Base-by-base conservation (phyloP, 2,797 vertebrate genomes). In the Dipus sagitta region DNA sequence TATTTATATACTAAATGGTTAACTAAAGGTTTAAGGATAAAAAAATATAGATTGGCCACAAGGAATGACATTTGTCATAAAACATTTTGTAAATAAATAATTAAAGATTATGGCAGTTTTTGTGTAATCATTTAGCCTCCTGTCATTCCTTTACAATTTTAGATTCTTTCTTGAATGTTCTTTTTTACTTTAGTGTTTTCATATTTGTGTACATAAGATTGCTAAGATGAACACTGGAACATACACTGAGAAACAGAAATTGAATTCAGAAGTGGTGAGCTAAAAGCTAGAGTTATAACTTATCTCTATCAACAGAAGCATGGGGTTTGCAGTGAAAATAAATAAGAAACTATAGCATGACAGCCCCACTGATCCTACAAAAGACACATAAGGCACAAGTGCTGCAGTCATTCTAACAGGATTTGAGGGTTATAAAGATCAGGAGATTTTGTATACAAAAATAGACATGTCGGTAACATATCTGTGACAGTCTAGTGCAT, bases 141-240 rank as follows among this genome's bases (percentile, higher is more conserved):
- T 67, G 24, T n/a, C 34, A 52, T 32, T 75, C 62, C 28, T 24
- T 26, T n/a, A 68, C 26, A 68, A 32, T 54, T 87, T 83, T 42
- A 52, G 34, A 60, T 75, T 26, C 15, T 83, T 93, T 84, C 68
- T 54, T 64, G n/a, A 92, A 92, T 84, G 65, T 9, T 3, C n/a
- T 34, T 90, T 83, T 79, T 83, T 62, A 82, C 34, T 72, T 84
- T 67, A 71, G 58, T n/a, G 8, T 34, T 54, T 92, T 94, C 60
- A 68, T 76, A 79, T 95, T 65, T 70, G 21, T 79, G 68, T 89
- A 60, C 7, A 71, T 86, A 24, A 47, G 2, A 75, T 86, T 88
- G 47, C 54, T 78, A 89, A 14, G 3, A 58, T 93, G 32, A 72
- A 38, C 28, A 83, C 18, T 92, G 86, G 75, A 93, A 90, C 72